A percentile compares a stretch with the other conserved stretches of the same genome.
These are phyloP conservation scores for Myxocyprinus asiaticus DNA, from an alignment of 2,113 vertebrate species.

Conservation along the genomic window DNA sequence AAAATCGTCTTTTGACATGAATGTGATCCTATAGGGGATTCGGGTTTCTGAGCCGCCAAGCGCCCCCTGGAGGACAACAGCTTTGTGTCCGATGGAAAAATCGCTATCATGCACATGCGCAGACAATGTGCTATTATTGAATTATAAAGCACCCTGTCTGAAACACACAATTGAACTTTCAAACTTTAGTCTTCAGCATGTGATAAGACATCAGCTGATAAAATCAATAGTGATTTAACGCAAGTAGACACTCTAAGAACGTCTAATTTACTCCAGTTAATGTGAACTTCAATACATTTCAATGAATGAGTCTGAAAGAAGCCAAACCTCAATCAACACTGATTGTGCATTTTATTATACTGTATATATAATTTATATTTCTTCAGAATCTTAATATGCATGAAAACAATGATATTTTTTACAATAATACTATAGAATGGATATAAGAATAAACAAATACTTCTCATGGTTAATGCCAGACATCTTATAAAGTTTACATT, in stretches of 20 bases:
- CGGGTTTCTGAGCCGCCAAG: neutral
- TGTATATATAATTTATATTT: slow-evolving; percentile 11
- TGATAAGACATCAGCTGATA: neutral
- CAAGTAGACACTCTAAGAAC: slow-evolving; percentile 63
- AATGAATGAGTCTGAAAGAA: neutral
- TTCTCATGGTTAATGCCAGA: neutral
- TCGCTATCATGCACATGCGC: neutral
- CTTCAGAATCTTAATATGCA: neutral
- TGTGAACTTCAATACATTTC: neutral
- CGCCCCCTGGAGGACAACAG: neutral
- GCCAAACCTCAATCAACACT: neutral
- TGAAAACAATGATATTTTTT: neutral
- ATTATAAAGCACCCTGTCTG: neutral
- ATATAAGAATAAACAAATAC: neutral
- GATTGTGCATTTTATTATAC: neutral
- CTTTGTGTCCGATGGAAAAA: neutral
- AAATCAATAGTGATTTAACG: slow-evolving; percentile 52
- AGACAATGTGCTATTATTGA: neutral
- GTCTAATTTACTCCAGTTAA: neutral
- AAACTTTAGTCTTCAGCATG: neutral
- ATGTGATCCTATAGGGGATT: neutral
- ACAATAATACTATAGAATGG: neutral
- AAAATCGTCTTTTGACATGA: neutral
- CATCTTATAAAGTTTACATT: slow-evolving; percentile 20
- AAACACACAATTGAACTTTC: neutral